Percentiles rank a stretch among this genome's conserved stretches.
These are phyloP conservation scores for Elephantulus edwardii DNA, from an alignment of 2,113 vertebrate species.

Conservation along the genomic window DNA sequence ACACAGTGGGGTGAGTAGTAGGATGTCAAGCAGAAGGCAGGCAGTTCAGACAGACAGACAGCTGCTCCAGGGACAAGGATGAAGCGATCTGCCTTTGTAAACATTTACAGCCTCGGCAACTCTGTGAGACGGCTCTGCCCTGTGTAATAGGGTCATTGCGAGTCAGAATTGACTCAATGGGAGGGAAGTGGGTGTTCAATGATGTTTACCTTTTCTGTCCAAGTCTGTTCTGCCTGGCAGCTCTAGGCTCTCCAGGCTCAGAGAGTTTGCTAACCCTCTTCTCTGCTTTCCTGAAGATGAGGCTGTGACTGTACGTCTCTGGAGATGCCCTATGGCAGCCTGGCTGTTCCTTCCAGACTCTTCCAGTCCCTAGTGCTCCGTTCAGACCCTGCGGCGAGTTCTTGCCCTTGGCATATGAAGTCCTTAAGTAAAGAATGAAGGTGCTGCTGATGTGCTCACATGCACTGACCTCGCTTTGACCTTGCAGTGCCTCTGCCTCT, in stretches of 20 bases:
- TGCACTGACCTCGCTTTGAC: accelerated
- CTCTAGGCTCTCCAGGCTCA: not conserved
- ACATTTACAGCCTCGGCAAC: too few relatives aligned
- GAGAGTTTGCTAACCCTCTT: not conserved
- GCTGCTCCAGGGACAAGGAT: too few relatives aligned
- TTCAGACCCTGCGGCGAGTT: not conserved
- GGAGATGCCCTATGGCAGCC: not conserved
- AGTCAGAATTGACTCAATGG: too few relatives aligned
- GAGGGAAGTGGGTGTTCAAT: too few relatives aligned
- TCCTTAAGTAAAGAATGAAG: conserved; percentile 33
- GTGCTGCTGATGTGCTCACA: not conserved
- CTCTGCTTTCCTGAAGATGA: not conserved
- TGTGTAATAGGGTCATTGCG: too few relatives aligned
- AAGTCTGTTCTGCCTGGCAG: not conserved
- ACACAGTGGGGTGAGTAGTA: too few relatives aligned
- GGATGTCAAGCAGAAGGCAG: too few relatives aligned
- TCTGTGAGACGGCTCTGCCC: too few relatives aligned
- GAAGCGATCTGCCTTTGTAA: too few relatives aligned
- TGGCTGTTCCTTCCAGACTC: conserved; percentile 20
- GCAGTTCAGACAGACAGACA: too few relatives aligned
- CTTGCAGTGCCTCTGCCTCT: not conserved
- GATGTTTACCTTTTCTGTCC: not conserved
- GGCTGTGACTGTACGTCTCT: accelerated
- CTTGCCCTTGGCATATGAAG: conserved; percentile 17
- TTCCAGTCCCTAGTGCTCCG: not conserved